phyloP scores from a whole-genome alignment of 2,113 vertebrate genomes.

The Gobio gobio region DNA sequence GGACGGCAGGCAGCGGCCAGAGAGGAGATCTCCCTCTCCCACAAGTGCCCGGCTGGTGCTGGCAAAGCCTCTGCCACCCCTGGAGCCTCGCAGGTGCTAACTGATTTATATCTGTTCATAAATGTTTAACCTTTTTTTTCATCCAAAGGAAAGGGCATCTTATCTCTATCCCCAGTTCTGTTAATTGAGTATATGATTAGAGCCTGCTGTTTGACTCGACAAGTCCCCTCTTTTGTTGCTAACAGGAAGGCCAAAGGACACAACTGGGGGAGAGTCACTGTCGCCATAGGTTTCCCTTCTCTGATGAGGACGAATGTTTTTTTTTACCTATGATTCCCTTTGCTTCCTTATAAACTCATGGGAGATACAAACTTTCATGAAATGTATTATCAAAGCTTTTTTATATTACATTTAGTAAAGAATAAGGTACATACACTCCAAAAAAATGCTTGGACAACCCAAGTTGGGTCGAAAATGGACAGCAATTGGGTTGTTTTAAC shows the following conservation, averaged over 20 bases:
- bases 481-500: too few relatives aligned
- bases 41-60: constrained; percentile 53
- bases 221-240: constrained; percentile 57
- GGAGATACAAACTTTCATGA: background rate
- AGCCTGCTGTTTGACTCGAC: constrained; percentile 66
- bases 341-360: background rate
- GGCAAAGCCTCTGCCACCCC: constrained; percentile 59
- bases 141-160: constrained; percentile 65
- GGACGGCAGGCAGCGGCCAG: constrained; percentile 71
- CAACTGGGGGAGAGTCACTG: constrained; percentile 26
- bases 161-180: constrained; percentile 60
- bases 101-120: constrained; percentile 66
- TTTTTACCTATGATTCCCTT: background rate
- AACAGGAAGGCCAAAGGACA: constrained; percentile 53
- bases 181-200: constrained; percentile 66
- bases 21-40: constrained; percentile 67
- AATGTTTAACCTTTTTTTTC: constrained; percentile 66
- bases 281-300: constrained; percentile 9
- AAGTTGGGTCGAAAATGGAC: too few relatives aligned
- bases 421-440: background rate
- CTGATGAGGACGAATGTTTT: constrained; percentile 10
- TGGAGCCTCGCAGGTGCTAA: constrained; percentile 61
- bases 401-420: background rate
- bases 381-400: background rate
- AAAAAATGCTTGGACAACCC: too few relatives aligned